phyloP scores from a whole-genome alignment of 1,140 invertebrate genomes.

The Lasioglossum baleicum region DNA sequence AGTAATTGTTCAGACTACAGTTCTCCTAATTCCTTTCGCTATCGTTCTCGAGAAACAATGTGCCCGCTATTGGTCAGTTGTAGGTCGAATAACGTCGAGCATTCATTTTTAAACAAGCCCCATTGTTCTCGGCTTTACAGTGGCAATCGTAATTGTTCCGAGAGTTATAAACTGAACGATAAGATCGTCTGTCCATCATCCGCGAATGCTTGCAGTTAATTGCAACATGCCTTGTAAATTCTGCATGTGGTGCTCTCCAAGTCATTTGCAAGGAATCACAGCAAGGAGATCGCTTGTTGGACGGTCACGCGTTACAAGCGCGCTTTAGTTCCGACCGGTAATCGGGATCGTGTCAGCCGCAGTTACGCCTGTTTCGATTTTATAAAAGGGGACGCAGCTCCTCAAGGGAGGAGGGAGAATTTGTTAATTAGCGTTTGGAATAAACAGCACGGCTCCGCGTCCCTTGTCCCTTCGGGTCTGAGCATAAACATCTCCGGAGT shows the following conservation, averaged over 20 bases:
- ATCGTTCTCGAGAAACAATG: neutral
- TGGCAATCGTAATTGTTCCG: neutral
- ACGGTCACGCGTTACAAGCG: too few relatives aligned
- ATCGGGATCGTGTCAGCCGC: too few relatives aligned
- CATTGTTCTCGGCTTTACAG: constrained; percentile 24
- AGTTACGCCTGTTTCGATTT: too few relatives aligned
- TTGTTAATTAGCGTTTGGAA: neutral
- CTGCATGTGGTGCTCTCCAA: constrained; percentile 2
- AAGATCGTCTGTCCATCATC: too few relatives aligned
- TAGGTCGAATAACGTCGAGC: neutral
- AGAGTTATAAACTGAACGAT: neutral
- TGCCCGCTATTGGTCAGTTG: neutral
- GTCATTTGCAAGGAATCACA: neutral
- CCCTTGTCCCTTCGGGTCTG: neutral
- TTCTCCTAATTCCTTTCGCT: neutral
- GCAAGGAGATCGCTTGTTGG: too few relatives aligned
- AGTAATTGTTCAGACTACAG: too few relatives aligned
- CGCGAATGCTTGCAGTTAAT: constrained; percentile 9
- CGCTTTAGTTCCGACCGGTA: too few relatives aligned
- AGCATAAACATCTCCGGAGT: neutral
- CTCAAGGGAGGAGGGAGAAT: neutral
- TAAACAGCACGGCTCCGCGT: neutral
- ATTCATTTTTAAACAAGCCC: neutral
- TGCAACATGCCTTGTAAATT: neutral
- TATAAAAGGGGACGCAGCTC: neutral